These are phyloP conservation scores for Cacatua alba DNA, from an alignment of 2,113 vertebrate species.

Conservation along the genomic window DNA sequence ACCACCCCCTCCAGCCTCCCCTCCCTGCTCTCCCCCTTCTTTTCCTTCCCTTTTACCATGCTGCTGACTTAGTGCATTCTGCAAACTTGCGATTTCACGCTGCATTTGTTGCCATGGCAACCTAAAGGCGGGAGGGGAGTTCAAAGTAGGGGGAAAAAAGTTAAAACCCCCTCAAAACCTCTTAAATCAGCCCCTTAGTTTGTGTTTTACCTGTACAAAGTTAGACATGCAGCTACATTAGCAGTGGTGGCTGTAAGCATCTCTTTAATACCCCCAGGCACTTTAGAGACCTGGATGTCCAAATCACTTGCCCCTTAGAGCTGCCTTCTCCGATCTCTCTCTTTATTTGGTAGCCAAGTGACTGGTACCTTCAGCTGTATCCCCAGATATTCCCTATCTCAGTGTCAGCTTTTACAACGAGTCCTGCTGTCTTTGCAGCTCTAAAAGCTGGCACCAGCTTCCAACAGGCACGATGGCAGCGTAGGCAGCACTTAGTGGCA, in stretches of 20 bases:
- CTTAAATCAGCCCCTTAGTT: not conserved
- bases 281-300: not conserved
- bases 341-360: not conserved
- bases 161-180: not conserved
- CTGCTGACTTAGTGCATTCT: conserved; percentile 11
- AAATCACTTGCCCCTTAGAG: not conserved
- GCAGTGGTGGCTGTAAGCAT: not conserved
- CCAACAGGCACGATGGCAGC: rapidly evolving
- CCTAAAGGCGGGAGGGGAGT: not conserved
- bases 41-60: not conserved
- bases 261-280: not conserved
- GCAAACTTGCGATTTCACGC: conserved; percentile 59
- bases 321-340: not conserved
- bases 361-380: rapidly evolving
- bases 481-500: not conserved
- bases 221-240: not conserved
- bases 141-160: not conserved
- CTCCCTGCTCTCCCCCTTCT: not conserved
- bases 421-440: not conserved
- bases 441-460: not conserved
- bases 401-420: not conserved
- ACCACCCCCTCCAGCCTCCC: not conserved
- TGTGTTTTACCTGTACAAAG: not conserved
- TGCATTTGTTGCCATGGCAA: conserved; percentile 49
- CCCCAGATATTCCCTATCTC: not conserved